Conservation (phyloP, 2,113 vertebrate genomes). For the Stercorarius parasiticus region DNA sequence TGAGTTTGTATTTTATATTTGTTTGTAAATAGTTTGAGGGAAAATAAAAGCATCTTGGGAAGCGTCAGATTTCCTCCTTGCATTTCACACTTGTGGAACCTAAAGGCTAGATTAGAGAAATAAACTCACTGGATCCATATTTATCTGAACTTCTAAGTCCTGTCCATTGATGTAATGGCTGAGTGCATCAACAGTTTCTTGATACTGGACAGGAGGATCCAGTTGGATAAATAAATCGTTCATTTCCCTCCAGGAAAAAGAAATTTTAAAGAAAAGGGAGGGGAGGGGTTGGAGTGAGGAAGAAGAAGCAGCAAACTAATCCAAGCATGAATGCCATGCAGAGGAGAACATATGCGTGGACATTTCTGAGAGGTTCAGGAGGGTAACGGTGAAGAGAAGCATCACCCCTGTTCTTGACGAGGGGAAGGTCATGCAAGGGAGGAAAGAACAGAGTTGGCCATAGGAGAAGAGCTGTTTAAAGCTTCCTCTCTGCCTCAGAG, state of each 20-base stretch:
- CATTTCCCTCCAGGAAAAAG: background rate
- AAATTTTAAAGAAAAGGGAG: background rate
- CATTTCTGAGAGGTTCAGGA: background rate
- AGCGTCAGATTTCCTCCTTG: background rate
- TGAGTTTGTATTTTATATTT: background rate
- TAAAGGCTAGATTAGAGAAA: background rate
- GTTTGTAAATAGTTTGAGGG: background rate
- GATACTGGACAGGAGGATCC: background rate
- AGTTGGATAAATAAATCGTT: background rate
- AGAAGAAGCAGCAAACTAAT: background rate
- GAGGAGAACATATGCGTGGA: background rate
- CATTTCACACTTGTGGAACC: background rate
- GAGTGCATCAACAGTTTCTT: background rate
- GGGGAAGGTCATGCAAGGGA: background rate
- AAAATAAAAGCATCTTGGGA: background rate
- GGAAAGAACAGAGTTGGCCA: background rate
- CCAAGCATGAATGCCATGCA: background rate
- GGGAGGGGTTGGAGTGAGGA: background rate
- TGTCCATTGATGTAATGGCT: background rate
- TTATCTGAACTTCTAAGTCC: background rate
- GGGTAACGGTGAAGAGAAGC: background rate
- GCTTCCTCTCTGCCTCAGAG: background rate
- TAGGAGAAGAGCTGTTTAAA: background rate
- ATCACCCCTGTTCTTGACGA: background rate
- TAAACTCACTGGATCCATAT: background rate